Percentiles rank a stretch among this genome's conserved stretches.
phyloP scores from a whole-genome alignment of 2,797 vertebrate species.

The Myotis daubentonii region DNA sequence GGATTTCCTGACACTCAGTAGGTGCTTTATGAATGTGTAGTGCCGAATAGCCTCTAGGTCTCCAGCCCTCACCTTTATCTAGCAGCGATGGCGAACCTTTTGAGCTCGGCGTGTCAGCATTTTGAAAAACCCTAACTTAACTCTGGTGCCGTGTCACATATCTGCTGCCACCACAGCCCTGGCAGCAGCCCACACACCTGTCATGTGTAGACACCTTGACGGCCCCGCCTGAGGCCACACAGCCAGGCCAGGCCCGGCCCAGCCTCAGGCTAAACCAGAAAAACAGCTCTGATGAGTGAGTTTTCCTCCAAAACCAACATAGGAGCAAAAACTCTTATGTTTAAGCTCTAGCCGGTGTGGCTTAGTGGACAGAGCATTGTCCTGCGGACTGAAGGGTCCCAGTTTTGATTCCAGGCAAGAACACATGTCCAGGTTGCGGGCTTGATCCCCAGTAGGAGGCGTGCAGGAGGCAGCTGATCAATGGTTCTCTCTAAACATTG shows the following conservation, averaged over 20 bases:
- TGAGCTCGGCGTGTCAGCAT: no score
- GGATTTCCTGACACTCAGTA: background rate
- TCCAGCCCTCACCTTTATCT: background rate
- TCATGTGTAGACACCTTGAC: rapidly evolving
- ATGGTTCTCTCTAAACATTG: no score
- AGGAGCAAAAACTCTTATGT: background rate
- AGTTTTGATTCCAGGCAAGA: no score
- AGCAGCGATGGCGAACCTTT: no score
- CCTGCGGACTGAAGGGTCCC: no score
- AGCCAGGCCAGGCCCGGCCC: background rate
- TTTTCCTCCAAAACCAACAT: background rate
- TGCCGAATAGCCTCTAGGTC: background rate
- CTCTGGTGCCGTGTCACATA: no score
- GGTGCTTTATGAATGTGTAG: background rate
- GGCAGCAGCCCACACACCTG: background rate
- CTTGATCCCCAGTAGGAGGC: no score
- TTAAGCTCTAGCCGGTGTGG: background rate
- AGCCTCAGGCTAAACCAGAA: background rate
- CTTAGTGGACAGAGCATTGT: no score
- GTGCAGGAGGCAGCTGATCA: no score
- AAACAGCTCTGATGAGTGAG: rapidly evolving
- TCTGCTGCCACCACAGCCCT: rapidly evolving
- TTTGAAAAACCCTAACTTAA: no score
- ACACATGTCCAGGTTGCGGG: no score
- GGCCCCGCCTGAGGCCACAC: rapidly evolving